Evolutionary conservation across 2,888 invertebrate genomes (phyloP), one percentile per base, ranked within the genome.

Genomic region (Branchellion lobata): DNA sequence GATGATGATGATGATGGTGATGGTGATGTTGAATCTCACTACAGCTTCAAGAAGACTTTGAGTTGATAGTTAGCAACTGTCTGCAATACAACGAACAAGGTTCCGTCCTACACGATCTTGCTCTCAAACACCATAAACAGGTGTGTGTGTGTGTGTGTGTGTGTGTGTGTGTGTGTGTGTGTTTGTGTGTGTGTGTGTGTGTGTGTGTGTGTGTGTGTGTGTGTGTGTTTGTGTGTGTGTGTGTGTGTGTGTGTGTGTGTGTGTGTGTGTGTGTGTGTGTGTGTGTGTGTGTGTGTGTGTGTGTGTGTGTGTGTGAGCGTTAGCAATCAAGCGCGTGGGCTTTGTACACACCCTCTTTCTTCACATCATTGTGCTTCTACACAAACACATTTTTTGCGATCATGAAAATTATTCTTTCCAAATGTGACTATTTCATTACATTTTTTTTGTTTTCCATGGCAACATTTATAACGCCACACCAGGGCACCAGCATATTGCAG

Each of bases 1-100:
- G n/a, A n/a, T n/a, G n/a, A n/a, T n/a, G n/a, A n/a, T n/a, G n/a
- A n/a, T n/a, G n/a, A n/a, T n/a, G n/a, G n/a, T n/a, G n/a, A n/a
- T n/a, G n/a, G n/a, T n/a, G n/a, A n/a, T n/a, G n/a, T n/a, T n/a
- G n/a, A n/a, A n/a, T n/a, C n/a, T n/a, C n/a, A n/a, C n/a, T n/a
- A n/a, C 40, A 40, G 40, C 14, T 40, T 40, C 93, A 95, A 85
- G 90, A 90, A 0, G 98, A 99, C 89, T 97, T 98, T 87, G 91
- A 92, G 85, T 90, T 97, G n/a, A 97, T 99, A 93, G 93, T 97
- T 80, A 91, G 92, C 83, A 99, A 99, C 88, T 99, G 98, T 86
- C 90, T 95, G 84, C 93, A 93, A 0, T 99, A 98, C 87, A 99
- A 99, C 87, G 92, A 93, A 83, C 94, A 94, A 86, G 96, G 96